Evolutionary conservation across 1,140 invertebrate species (phyloP), one percentile per base, ranked within the genome.

Genomic region (Orussus abietinus): DNA sequence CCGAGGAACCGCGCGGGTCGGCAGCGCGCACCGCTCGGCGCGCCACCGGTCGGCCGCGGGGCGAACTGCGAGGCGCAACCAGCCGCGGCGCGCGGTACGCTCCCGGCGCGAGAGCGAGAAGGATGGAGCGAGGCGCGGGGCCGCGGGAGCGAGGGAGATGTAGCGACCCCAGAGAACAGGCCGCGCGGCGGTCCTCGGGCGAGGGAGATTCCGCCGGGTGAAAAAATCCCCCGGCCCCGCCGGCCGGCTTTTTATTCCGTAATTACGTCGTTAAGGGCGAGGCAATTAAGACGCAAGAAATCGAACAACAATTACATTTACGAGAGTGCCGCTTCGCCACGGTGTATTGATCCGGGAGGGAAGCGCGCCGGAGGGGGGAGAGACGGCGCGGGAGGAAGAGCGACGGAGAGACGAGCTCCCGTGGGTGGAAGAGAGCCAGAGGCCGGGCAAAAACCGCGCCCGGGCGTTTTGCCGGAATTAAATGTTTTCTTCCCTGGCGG

Each of bases 231-330:
- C 22, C 22, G 6, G 29, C 29, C 30, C 38, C 29, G 22, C 30
- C 25, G 38, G 40, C 38, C 38, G 7, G 39, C 9, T 57, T 62
- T 53, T 64, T 62, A 58, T 57, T 55, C 50, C 51, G 56, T 69
- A 69, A 68, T 69, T 68, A 66, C 61, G 59, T 66, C 62, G 62
- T 69, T 69, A 62, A 64, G 55, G 59, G 55, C 51, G 49, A 55
- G 48, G 57, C 60, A 67, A 70, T 70, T 69, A 69, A 66, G 59
- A 60, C 57, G 54, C 53, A 66, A 67, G 64, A 69, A 69, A 72
- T 69, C 61, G 61, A 70, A 63, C 63, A 66, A 66, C 62, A 61
- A 64, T 64, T 61, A 59, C 58, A 61, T 66, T 66, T 67, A 65
- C 57, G 43, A 56, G 38, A 36, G 21, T 28, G 39, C 50, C 49